Evolutionary conservation across 2,113 vertebrate genomes (phyloP).

Genomic region (Platysternon megacephalum): DNA sequence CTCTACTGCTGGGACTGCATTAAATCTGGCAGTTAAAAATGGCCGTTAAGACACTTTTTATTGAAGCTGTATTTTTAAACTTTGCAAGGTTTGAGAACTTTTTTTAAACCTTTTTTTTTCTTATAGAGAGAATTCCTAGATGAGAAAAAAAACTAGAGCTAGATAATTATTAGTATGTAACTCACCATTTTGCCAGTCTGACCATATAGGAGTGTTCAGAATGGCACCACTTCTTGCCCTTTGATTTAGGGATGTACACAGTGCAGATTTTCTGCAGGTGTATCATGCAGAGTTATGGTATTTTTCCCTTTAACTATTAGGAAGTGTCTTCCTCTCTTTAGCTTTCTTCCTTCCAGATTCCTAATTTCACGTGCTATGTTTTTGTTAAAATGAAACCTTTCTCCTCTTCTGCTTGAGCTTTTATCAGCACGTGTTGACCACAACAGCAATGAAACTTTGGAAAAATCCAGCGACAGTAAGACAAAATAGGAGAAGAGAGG

Average conservation of each 20-base stretch:
- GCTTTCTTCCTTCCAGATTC: background rate
- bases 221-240: background rate
- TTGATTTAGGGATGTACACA: background rate
- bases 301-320: background rate
- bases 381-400: background rate
- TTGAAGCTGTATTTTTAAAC: constrained; percentile 49
- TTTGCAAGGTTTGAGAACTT: constrained; percentile 9
- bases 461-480: background rate
- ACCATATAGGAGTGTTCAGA: background rate
- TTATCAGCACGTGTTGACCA: background rate
- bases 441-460: background rate
- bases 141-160: background rate
- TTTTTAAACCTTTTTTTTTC: background rate
- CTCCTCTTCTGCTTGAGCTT: background rate
- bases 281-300: background rate
- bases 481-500: background rate
- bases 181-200: background rate
- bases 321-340: background rate
- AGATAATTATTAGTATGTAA: background rate
- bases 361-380: background rate
- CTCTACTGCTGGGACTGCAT: constrained; percentile 15
- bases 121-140: background rate
- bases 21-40: constrained; percentile 41
- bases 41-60: constrained; percentile 41
- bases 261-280: background rate